Conservation (phyloP, 2,888 invertebrate species). For the Monoplex corrugatus region DNA sequence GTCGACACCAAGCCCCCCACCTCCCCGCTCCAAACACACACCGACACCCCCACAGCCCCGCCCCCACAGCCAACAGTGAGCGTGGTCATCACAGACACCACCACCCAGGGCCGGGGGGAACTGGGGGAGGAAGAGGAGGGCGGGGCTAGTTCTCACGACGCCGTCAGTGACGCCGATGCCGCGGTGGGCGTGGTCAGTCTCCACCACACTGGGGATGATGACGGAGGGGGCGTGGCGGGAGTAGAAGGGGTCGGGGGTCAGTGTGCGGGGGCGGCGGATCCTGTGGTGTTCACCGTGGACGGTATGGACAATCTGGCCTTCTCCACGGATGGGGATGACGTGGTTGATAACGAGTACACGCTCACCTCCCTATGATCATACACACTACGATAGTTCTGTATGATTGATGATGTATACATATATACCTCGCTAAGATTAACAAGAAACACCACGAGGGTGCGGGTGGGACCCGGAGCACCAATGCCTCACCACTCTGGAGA, state of each 20-base stretch:
- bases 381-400: too few relatives aligned
- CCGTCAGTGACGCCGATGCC: conserved; percentile 27
- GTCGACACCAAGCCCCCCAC: neutral
- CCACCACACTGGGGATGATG: neutral
- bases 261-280: conserved; percentile 27
- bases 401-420: too few relatives aligned
- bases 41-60: neutral
- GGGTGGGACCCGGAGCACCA: too few relatives aligned
- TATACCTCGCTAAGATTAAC: too few relatives aligned
- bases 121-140: neutral
- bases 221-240: conserved; percentile 32
- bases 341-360: too few relatives aligned
- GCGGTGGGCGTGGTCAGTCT: conserved; percentile 28
- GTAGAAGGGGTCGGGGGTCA: neutral
- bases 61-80: neutral
- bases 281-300: conserved; percentile 6
- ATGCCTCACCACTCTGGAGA: too few relatives aligned
- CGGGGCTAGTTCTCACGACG: conserved; percentile 12
- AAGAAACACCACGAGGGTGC: too few relatives aligned
- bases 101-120: neutral
- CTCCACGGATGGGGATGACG: neutral
- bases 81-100: neutral
- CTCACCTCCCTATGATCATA: neutral
- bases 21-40: too few relatives aligned
- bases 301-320: conserved; percentile 42